Evolutionary conservation across 1,140 invertebrate species (phyloP).

Genomic region (Zaprionus lachaisei): DNA sequence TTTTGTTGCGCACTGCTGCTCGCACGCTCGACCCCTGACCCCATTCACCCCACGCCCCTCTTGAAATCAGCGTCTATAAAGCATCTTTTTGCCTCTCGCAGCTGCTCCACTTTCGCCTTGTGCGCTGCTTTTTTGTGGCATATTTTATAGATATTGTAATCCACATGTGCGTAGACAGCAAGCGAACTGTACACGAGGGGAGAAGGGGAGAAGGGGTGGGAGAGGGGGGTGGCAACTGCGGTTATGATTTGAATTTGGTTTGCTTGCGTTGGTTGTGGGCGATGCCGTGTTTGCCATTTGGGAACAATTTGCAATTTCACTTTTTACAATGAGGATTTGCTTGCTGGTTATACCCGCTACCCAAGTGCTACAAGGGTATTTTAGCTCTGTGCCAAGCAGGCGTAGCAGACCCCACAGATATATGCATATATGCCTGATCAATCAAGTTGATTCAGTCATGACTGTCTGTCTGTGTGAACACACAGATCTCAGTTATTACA

Average conservation of each 20-base stretch:
- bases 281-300: constrained; percentile 30
- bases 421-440: no score
- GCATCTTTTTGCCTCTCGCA: constrained; percentile 51
- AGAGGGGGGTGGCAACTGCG: not conserved
- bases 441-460: no score
- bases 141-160: constrained; percentile 77
- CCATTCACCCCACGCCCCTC: not conserved
- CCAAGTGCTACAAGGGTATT: not conserved
- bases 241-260: constrained; percentile 37
- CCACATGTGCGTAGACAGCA: constrained; percentile 27
- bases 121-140: constrained; percentile 65
- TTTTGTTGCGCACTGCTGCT: constrained; percentile 58
- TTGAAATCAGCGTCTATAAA: constrained; percentile 70
- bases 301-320: constrained; percentile 51
- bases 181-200: no score
- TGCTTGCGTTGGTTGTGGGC: constrained; percentile 14
- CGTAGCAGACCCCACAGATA: no score
- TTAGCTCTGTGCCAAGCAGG: no score
- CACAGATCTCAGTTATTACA: no score
- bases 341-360: not conserved
- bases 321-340: constrained; percentile 31
- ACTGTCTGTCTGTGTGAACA: no score
- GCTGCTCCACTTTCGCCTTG: constrained; percentile 18
- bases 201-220: no score
- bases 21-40: constrained; percentile 2